These are phyloP conservation scores for Pissodes strobi DNA, from an alignment of 1,140 invertebrate genomes.

Conservation along the genomic window DNA sequence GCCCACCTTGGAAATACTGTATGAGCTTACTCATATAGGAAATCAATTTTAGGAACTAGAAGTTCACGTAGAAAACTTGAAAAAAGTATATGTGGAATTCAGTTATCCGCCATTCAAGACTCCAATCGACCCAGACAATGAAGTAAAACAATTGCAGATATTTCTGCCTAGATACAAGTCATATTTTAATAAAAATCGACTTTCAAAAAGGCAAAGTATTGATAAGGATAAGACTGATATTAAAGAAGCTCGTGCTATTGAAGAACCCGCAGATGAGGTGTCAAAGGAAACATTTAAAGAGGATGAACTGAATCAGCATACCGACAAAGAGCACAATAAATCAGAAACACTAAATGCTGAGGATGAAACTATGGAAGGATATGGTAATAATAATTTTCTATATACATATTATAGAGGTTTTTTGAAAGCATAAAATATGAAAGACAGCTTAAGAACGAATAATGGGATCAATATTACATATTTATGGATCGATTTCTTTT, in stretches of 20 bases:
- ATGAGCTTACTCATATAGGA: too few species aligned
- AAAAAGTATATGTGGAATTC: constrained; percentile 75
- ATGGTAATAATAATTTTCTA: too few species aligned
- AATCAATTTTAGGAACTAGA: constrained; percentile 71
- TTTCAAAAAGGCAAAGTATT: constrained; percentile 51
- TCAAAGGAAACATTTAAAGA: neutral
- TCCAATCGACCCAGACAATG: constrained; percentile 68
- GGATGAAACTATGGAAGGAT: constrained; percentile 41
- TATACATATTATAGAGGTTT: too few species aligned
- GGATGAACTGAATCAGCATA: neutral
- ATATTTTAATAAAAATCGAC: constrained; percentile 7
- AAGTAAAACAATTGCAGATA: constrained; percentile 68
- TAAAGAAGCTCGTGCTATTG: neutral
- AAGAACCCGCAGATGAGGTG: neutral
- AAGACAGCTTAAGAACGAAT: too few species aligned
- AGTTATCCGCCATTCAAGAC: constrained; percentile 75
- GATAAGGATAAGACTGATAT: constrained; percentile 3
- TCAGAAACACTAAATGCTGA: constrained; percentile 19
- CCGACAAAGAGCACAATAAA: neutral
- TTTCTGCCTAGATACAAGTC: constrained; percentile 66
- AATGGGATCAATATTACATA: too few species aligned
- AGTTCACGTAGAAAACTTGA: constrained; percentile 73
- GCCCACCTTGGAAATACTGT: too few species aligned
- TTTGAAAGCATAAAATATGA: too few species aligned
- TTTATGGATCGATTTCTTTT: too few species aligned